Evolutionary conservation across 2,888 invertebrate species (phyloP).

Genomic region (Ashinkailepas kermadecensis): DNA sequence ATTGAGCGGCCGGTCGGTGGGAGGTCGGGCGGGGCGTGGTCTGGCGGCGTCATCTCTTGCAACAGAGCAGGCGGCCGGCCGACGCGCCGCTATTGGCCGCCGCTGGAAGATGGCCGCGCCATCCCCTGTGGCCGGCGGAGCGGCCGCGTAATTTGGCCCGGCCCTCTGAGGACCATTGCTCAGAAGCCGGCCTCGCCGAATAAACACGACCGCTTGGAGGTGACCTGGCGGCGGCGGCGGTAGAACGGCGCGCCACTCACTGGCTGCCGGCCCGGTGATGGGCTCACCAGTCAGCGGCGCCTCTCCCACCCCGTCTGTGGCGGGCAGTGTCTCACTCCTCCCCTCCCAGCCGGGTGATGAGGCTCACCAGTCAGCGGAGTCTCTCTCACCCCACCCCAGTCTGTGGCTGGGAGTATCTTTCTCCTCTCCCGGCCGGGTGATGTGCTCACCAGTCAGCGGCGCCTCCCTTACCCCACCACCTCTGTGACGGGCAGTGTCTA

Average conservation of each 20-base stretch:
- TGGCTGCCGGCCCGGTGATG: too few species aligned
- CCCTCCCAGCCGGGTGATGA: too few species aligned
- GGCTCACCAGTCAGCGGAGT: too few species aligned
- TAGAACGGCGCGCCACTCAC: not conserved
- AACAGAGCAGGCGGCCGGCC: not conserved
- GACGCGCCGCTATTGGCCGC: not conserved
- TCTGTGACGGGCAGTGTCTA: too few species aligned
- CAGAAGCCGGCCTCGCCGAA: not conserved
- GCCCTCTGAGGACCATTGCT: not conserved
- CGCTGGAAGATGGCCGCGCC: not conserved
- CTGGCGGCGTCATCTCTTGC: not conserved
- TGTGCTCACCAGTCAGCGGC: too few species aligned
- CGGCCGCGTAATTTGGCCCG: not conserved
- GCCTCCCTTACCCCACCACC: too few species aligned
- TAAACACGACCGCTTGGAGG: not conserved
- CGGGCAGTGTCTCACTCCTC: too few species aligned
- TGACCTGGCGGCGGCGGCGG: not conserved
- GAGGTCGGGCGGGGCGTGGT: conserved; percentile 15
- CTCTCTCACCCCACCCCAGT: too few species aligned
- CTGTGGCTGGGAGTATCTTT: too few species aligned
- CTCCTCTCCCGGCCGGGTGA: too few species aligned
- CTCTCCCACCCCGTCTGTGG: too few species aligned
- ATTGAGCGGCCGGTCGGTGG: not conserved
- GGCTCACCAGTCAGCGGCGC: too few species aligned
- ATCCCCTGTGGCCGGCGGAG: not conserved